Conservation (phyloP, 2,888 invertebrate species). For the Sthenelais limicola region DNA sequence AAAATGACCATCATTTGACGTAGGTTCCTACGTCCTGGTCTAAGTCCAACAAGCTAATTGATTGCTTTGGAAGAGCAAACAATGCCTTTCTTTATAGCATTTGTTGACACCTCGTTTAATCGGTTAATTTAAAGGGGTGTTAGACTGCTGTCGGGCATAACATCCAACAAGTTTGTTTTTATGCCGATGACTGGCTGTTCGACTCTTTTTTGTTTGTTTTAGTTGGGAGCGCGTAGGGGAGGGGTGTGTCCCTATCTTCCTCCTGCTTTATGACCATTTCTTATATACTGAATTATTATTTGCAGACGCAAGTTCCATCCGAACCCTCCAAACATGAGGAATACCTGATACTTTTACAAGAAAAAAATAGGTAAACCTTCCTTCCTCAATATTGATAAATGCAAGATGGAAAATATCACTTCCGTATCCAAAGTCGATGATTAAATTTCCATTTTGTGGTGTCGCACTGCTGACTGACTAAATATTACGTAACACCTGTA, state of each 20-base stretch:
- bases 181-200: not conserved
- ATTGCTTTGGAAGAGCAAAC: too few species aligned
- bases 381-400: not conserved
- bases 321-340: slow-evolving; percentile 29
- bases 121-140: too few species aligned
- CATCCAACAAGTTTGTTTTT: not conserved
- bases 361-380: slow-evolving; percentile 32
- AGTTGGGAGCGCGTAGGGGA: not conserved
- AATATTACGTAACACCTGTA: not conserved
- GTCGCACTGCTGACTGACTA: not conserved
- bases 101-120: too few species aligned
- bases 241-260: not conserved
- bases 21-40: too few species aligned
- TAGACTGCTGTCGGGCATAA: too few species aligned
- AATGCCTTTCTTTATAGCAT: too few species aligned
- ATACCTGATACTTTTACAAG: slow-evolving; percentile 32
- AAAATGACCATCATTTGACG: too few species aligned
- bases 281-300: not conserved
- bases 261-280: not conserved
- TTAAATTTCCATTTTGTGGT: not conserved
- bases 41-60: too few species aligned
- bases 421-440: too few species aligned
- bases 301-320: not conserved
- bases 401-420: too few species aligned
- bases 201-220: not conserved